Conservation (phyloP, 2,113 vertebrate genomes). For the Corydoras maculifer region DNA sequence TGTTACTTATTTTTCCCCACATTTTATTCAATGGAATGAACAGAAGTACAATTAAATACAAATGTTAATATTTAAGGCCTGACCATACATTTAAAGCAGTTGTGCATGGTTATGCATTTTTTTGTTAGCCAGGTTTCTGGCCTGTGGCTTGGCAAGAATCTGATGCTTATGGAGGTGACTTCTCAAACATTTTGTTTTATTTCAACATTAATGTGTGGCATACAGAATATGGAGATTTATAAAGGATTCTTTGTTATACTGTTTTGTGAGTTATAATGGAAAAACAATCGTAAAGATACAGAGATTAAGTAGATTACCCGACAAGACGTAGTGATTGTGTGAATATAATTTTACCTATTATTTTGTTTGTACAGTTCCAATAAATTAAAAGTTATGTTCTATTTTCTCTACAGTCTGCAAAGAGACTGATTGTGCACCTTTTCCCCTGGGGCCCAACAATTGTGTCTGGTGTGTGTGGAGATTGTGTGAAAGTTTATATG, state of each 20-base stretch:
- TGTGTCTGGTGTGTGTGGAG: conserved; percentile 51
- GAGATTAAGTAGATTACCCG: conserved; percentile 16
- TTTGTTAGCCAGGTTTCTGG: conserved; percentile 35
- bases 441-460: conserved; percentile 11
- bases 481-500: conserved; percentile 74
- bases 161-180: conserved; percentile 39
- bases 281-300: conserved; percentile 5
- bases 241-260: conserved; percentile 25
- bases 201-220: conserved; percentile 28
- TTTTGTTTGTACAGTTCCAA: not conserved
- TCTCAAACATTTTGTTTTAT: conserved; percentile 35
- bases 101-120: conserved; percentile 44
- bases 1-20: not conserved
- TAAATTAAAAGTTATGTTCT: not conserved
- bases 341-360: not conserved
- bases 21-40: conserved; percentile 37
- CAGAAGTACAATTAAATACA: conserved; percentile 39
- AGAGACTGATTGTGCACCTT: conserved; percentile 7
- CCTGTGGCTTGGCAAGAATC: conserved; percentile 41
- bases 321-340: conserved; percentile 12
- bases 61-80: conserved; percentile 40
- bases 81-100: conserved; percentile 44
- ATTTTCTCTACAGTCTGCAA: not conserved
- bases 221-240: conserved; percentile 28
- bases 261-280: conserved; percentile 20